phyloP scores from a whole-genome alignment of 1,140 invertebrate species.

The Penaeus indicus region DNA sequence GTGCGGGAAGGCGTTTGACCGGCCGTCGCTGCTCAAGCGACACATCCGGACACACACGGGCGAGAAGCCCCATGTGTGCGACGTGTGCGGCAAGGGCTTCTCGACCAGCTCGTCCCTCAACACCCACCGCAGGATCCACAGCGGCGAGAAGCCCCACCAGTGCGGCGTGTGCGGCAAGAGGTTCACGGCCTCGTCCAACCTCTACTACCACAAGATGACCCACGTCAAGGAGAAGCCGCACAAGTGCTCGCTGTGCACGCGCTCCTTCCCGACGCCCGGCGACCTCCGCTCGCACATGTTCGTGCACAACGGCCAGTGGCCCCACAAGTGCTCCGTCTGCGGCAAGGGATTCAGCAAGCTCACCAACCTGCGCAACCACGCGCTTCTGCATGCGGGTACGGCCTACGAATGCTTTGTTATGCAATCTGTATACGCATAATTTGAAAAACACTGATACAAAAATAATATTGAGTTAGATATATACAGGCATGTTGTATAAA shows the following conservation, averaged over 20 bases:
- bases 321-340: slow-evolving; percentile 78
- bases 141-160: slow-evolving; percentile 94
- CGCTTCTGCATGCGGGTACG: slow-evolving; percentile 74
- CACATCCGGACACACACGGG: slow-evolving; percentile 88
- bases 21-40: slow-evolving; percentile 85
- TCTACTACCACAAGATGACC: slow-evolving; percentile 98
- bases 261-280: slow-evolving; percentile 78
- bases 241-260: slow-evolving; percentile 75
- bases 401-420: background rate
- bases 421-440: too few relatives aligned
- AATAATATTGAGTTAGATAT: too few relatives aligned
- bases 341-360: slow-evolving; percentile 80
- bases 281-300: slow-evolving; percentile 78
- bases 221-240: slow-evolving; percentile 90
- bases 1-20: slow-evolving; percentile 89
- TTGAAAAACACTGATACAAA: too few relatives aligned
- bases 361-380: slow-evolving; percentile 79
- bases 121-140: slow-evolving; percentile 95
- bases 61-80: slow-evolving; percentile 96
- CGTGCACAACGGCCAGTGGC: slow-evolving; percentile 80
- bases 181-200: slow-evolving; percentile 95
- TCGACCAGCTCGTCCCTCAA: slow-evolving; percentile 95
- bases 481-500: too few relatives aligned
- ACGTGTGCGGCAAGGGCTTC: slow-evolving; percentile 92
- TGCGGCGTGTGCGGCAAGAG: slow-evolving; percentile 95